A percentile compares a stretch with the other conserved stretches of the same genome.
Evolutionary conservation across 1,140 invertebrate genomes (phyloP).

Genomic region (Papilio xuthus): DNA sequence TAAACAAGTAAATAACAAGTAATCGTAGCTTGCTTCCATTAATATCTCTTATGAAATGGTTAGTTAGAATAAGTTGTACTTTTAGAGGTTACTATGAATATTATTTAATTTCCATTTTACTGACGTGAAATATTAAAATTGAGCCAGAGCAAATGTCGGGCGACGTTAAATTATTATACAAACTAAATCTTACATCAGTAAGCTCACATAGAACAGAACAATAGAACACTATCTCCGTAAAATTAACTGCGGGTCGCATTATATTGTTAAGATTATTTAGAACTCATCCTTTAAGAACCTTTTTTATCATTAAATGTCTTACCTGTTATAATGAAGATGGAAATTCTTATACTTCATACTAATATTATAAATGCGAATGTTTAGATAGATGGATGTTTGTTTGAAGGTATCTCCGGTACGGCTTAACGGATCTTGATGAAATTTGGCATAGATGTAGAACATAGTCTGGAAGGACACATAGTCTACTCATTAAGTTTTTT

Average conservation of each 20-base stretch:
- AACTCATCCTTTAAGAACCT: background rate
- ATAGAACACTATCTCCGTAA: slow-evolving; percentile 6
- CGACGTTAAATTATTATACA: background rate
- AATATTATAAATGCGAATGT: too few species aligned
- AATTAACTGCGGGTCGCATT: slow-evolving; percentile 18
- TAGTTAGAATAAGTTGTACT: background rate
- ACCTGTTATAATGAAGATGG: too few species aligned
- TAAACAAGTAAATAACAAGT: background rate
- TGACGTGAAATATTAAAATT: background rate
- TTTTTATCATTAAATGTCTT: background rate
- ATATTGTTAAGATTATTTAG: background rate
- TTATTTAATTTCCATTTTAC: background rate
- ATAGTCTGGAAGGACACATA: too few species aligned
- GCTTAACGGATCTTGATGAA: too few species aligned
- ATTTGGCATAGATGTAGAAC: too few species aligned
- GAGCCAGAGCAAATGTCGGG: background rate
- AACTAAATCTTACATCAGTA: background rate
- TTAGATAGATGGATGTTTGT: too few species aligned
- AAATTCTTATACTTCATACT: too few species aligned
- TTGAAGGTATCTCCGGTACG: too few species aligned
- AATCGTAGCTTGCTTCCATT: background rate
- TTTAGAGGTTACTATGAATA: background rate
- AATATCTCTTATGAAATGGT: background rate
- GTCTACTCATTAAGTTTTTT: too few species aligned
- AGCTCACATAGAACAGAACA: background rate